phyloP scores from a whole-genome alignment of 2,888 invertebrate species.

The Synergus gifuensis region DNA sequence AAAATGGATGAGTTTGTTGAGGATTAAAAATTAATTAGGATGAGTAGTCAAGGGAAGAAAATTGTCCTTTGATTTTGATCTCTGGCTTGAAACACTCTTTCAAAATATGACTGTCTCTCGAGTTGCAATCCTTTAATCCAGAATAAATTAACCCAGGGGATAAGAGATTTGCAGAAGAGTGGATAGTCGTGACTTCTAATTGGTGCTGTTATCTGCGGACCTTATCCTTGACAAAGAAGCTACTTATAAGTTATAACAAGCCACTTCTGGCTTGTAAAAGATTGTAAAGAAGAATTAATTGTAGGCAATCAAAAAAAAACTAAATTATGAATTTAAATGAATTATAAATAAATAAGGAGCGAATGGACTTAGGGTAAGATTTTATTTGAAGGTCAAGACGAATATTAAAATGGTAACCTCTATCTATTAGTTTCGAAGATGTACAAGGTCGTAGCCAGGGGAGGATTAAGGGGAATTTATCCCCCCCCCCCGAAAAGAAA shows the following conservation, averaged over 20 bases:
- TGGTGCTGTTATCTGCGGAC: conserved; percentile 55
- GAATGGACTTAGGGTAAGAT: too few species aligned
- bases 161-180: conserved; percentile 53
- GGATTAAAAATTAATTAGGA: conserved; percentile 16
- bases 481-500: too few species aligned
- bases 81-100: not conserved
- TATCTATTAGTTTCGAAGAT: too few species aligned
- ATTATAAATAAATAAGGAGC: not conserved
- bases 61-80: conserved; percentile 17
- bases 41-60: not conserved
- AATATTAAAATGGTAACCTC: too few species aligned
- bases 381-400: too few species aligned
- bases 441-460: too few species aligned
- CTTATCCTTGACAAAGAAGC: conserved; percentile 43
- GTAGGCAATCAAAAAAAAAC: not conserved
- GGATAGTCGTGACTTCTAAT: conserved; percentile 50
- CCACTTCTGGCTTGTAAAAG: conserved; percentile 6
- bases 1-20: not conserved
- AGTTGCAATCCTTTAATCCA: conserved; percentile 27
- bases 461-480: too few species aligned
- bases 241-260: conserved; percentile 22
- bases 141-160: conserved; percentile 22
- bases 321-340: not conserved
- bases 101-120: not conserved
- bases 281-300: not conserved